A percentile compares a stretch with the other conserved stretches of the same genome.
phyloP scores from a whole-genome alignment of 2,888 invertebrate genomes.

The Panzeria rudis region DNA sequence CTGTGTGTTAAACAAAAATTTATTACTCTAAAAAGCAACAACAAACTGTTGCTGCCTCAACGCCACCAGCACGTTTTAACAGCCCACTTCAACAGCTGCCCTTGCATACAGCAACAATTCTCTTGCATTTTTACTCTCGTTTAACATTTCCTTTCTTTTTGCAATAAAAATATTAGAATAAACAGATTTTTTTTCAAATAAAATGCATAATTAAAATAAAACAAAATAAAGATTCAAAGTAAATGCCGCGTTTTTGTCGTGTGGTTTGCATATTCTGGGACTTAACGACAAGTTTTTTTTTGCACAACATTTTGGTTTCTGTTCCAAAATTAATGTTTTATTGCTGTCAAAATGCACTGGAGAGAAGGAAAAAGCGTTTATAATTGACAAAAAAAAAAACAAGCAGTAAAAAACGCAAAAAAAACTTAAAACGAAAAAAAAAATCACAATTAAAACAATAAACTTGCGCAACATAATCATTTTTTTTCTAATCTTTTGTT shows the following conservation, averaged over 20 bases:
- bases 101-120: neutral
- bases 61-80: conserved; percentile 58
- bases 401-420: conserved; percentile 3
- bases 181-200: conserved; percentile 12
- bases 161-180: conserved; percentile 14
- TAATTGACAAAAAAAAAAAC: conserved; percentile 29
- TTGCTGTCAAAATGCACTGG: conserved; percentile 43
- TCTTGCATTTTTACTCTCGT: conserved; percentile 10
- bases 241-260: conserved; percentile 64
- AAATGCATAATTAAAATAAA: conserved; percentile 4
- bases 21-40: neutral
- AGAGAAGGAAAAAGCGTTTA: conserved; percentile 51
- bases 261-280: conserved; percentile 57
- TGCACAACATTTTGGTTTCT: conserved; percentile 23
- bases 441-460: conserved; percentile 5
- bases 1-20: conserved; percentile 27
- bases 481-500: conserved; percentile 3
- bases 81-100: neutral
- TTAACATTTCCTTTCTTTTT: conserved; percentile 15
- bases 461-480: conserved; percentile 25
- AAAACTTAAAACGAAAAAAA: neutral
- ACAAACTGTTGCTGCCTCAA: conserved; percentile 43
- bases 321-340: conserved; percentile 38
- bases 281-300: conserved; percentile 59
- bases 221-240: conserved; percentile 64